Base-by-base conservation (phyloP, 2,113 vertebrate species). In the Hypomesus transpacificus region DNA sequence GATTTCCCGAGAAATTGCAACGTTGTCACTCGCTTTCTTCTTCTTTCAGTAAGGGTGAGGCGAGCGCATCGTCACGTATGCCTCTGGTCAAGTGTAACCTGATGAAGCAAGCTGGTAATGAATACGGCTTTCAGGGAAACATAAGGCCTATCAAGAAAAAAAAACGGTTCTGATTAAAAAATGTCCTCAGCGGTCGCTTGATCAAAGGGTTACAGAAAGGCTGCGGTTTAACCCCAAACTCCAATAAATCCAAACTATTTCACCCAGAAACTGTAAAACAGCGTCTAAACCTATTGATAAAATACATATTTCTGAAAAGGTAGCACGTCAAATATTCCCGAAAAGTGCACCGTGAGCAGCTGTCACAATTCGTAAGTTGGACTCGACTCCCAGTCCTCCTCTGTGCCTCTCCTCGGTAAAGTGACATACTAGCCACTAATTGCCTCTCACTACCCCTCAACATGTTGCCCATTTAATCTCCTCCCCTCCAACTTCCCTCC, bases 371-470 rank as follows among this genome's bases (percentile, higher is more conserved):
- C 66, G 53, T 26, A 17, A 69, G n/a, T 54, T 60, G 52, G 51
- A 39, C 6, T 78, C 26, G 62, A 71, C 62, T 69, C 71, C 26
- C 74, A 54, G 72, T 73, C 67, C 72, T 74, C 70, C 81, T 82
- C 78, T 58, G 74, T 63, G 79, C 82, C 66, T 83, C 81, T 76
- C 66, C 66, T 76, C 76, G 39, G 77, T 75, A 82, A 59, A 81
- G 72, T 85, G 74, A 76, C 78, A 81, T 84, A 85, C 84, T 85
- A 84, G 83, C 67, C 80, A 86, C 80, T 90, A 92, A 92, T 90
- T 89, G 87, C 80, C 75, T 78, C 75, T 75, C 82, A 79, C 82
- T 76, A 89, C 87, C 86, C 89, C 90, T 87, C 84, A 84, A 85
- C 76, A 68, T 70, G 82, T 86, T 85, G 79, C 62, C 71, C 80